Evolutionary conservation across 2,113 vertebrate species (phyloP).

Genomic region (Oreotrochilus melanogaster): DNA sequence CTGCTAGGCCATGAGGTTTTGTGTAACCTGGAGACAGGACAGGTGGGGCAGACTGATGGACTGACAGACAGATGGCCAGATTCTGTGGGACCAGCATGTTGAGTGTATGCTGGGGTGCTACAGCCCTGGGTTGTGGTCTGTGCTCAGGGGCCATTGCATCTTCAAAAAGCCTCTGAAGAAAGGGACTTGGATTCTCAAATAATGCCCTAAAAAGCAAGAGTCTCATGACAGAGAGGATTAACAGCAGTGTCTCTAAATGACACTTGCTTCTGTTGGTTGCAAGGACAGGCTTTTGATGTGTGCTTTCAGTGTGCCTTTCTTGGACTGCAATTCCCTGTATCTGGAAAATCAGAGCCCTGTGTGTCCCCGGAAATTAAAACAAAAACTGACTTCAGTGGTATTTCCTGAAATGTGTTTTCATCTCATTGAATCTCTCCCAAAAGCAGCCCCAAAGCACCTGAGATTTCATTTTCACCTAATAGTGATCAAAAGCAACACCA

Average conservation of each 20-base stretch:
- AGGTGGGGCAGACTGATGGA: background rate
- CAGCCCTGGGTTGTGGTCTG: background rate
- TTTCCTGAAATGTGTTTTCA: conserved; percentile 41
- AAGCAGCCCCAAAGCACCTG: conserved; percentile 1
- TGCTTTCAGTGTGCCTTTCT: background rate
- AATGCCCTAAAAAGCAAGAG: background rate
- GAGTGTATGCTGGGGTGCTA: background rate
- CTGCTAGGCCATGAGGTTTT: fast-evolving
- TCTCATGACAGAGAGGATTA: background rate
- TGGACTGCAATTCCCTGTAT: background rate
- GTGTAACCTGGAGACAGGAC: background rate
- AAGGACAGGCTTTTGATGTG: background rate
- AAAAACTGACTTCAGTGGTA: conserved; percentile 28
- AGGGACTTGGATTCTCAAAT: background rate
- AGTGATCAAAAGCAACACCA: conserved; percentile 63
- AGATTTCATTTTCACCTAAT: conserved; percentile 61
- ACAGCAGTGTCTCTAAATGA: background rate
- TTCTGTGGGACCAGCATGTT: background rate
- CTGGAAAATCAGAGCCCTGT: background rate
- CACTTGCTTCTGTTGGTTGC: background rate
- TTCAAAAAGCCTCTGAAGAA: background rate
- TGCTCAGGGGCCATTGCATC: background rate
- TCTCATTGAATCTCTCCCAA: conserved; percentile 42
- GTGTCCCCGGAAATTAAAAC: conserved; percentile 49
- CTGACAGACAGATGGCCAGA: background rate